phyloP scores from a whole-genome alignment of 2,888 invertebrate species.

The Parasteatoda lunata region DNA sequence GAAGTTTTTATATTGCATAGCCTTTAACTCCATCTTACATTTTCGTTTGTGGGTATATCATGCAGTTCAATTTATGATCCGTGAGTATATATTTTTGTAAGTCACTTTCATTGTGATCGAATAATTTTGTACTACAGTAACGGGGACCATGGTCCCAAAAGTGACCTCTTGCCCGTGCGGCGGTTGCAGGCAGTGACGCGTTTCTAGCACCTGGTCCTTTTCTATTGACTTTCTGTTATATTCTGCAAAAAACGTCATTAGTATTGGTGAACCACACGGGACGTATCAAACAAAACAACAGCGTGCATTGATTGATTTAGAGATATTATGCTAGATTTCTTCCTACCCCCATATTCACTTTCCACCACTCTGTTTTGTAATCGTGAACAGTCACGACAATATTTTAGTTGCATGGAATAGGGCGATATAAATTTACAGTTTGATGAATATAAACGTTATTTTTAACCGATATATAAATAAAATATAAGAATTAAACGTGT shows the following conservation, averaged over 20 bases:
- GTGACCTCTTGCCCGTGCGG: constrained; percentile 39
- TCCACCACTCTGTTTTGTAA: background rate
- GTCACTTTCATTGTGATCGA: no score
- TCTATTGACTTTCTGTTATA: constrained; percentile 40
- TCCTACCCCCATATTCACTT: background rate
- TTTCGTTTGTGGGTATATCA: no score
- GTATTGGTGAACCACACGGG: constrained; percentile 44
- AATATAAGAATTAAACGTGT: no score
- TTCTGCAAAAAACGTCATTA: constrained; percentile 40
- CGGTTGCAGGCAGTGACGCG: constrained; percentile 49
- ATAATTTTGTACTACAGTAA: no score
- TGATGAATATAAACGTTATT: no score
- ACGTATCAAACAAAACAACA: constrained; percentile 2
- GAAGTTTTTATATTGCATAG: no score
- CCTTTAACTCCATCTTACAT: no score
- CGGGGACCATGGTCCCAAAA: constrained; percentile 1
- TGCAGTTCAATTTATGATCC: no score
- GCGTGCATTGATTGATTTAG: constrained; percentile 47
- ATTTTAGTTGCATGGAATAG: background rate
- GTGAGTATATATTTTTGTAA: no score
- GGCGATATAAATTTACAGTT: no score
- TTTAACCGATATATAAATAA: no score
- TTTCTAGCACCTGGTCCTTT: constrained; percentile 30
- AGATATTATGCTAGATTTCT: background rate
- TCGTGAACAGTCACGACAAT: background rate